Evolutionary conservation across 2,888 invertebrate genomes (phyloP).

Genomic region (Mystacides longicornis): DNA sequence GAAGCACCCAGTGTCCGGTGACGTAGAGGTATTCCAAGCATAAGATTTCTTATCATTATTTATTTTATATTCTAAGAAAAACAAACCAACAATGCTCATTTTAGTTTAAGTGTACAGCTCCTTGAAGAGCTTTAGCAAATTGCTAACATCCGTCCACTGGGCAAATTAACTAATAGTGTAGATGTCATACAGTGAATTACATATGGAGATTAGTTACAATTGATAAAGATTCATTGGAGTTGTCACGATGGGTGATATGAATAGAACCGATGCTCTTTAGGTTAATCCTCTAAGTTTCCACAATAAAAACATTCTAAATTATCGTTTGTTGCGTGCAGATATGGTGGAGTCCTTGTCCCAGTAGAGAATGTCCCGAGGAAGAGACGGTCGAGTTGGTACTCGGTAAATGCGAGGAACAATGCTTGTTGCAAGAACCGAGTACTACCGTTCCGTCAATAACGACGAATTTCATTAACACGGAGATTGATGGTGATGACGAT

Average conservation of each 20-base stretch:
- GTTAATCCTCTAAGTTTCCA: too few species aligned
- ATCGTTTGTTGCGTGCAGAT: conserved; percentile 49
- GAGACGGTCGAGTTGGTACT: conserved; percentile 66
- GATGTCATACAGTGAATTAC: conserved; percentile 38
- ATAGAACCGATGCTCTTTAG: conserved; percentile 21
- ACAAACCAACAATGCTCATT: conserved; percentile 10
- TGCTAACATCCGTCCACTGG: conserved; percentile 45
- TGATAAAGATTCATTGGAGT: conserved; percentile 29
- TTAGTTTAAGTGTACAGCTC: conserved; percentile 28
- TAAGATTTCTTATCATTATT: neutral
- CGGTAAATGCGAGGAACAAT: conserved; percentile 67
- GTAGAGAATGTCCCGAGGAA: conserved; percentile 69
- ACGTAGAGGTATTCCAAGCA: conserved; percentile 54
- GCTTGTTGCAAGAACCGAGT: conserved; percentile 44
- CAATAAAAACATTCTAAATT: too few species aligned
- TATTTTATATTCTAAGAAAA: conserved; percentile 9
- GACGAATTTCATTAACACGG: neutral
- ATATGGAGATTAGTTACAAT: conserved; percentile 43
- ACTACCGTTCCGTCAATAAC: conserved; percentile 29
- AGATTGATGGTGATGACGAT: neutral
- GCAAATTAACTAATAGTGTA: conserved; percentile 39
- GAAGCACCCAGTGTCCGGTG: conserved; percentile 62
- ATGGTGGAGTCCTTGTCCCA: conserved; percentile 79
- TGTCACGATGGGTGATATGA: conserved; percentile 23
- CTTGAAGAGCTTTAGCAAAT: conserved; percentile 50